phyloP scores from a whole-genome alignment of 1,140 invertebrate species.

The Pachypsylla venusta region DNA sequence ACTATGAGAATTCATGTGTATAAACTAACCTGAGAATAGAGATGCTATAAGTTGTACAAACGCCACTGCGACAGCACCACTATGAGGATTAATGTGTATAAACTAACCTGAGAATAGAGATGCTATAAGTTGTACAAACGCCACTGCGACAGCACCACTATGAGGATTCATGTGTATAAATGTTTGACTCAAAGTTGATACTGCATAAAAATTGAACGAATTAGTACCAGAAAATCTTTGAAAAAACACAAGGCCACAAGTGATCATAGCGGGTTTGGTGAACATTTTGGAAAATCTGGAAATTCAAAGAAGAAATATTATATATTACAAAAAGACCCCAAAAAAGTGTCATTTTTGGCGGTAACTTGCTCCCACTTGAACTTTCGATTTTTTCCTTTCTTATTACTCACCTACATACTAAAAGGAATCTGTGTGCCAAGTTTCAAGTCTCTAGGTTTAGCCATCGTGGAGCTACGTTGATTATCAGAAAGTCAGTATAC shows the following conservation, averaged over 20 bases:
- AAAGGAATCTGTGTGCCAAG: too few species aligned
- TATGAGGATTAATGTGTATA: constrained; percentile 64
- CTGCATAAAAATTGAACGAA: constrained; percentile 68
- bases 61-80: constrained; percentile 59
- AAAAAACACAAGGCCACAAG: constrained; percentile 71
- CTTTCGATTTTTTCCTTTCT: too few species aligned
- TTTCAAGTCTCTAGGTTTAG: too few species aligned
- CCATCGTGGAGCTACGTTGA: too few species aligned
- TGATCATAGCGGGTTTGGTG: constrained; percentile 54
- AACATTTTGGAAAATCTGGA: constrained; percentile 35
- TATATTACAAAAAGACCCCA: too few species aligned
- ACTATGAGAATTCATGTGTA: constrained; percentile 61
- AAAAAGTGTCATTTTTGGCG: too few species aligned
- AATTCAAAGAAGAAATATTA: too few species aligned
- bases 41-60: constrained; percentile 62
- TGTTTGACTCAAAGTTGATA: constrained; percentile 59
- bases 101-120: constrained; percentile 52
- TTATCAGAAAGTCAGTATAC: too few species aligned
- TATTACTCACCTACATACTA: too few species aligned
- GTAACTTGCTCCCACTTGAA: too few species aligned
- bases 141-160: constrained; percentile 59
- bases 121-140: constrained; percentile 58
- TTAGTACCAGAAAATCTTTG: constrained; percentile 67
- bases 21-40: constrained; percentile 47
- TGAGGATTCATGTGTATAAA: constrained; percentile 66